Percentiles rank a stretch among this genome's conserved stretches.
phyloP scores from a whole-genome alignment of 2,888 invertebrate species.

The Nycteola revayana region DNA sequence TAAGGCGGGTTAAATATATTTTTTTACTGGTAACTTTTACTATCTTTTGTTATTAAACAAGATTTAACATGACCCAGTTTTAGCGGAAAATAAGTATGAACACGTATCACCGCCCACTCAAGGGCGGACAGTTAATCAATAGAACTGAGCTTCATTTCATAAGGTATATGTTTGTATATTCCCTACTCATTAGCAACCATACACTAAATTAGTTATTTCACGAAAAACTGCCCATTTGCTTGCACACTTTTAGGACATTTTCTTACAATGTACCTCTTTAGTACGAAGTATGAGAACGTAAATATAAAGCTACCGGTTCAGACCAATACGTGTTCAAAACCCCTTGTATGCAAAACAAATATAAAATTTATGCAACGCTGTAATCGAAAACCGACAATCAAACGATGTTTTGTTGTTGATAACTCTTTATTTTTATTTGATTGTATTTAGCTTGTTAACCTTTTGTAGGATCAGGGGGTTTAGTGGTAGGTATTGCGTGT shows the following conservation, averaged over 20 bases:
- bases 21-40: no score
- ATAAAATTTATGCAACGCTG: conserved; percentile 60
- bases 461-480: conserved; percentile 19
- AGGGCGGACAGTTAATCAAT: conserved; percentile 60
- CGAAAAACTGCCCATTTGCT: no score
- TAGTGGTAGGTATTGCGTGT: conserved; percentile 36
- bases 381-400: conserved; percentile 66
- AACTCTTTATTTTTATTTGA: conserved; percentile 18
- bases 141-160: conserved; percentile 57
- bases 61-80: conserved; percentile 29
- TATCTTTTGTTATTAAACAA: conserved; percentile 54
- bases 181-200: not conserved
- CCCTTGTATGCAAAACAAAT: conserved; percentile 63
- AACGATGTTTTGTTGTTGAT: conserved; percentile 53
- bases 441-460: conserved; percentile 31
- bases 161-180: conserved; percentile 40
- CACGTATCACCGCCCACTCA: conserved; percentile 61
- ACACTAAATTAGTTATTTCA: not conserved
- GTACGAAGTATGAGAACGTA: no score
- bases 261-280: conserved; percentile 13
- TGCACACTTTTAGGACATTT: no score
- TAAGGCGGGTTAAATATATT: no score
- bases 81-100: conserved; percentile 41
- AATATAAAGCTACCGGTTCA: conserved; percentile 22
- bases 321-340: conserved; percentile 45